These are phyloP conservation scores for Mycteria americana DNA, from an alignment of 2,797 vertebrate species.

Conservation along the genomic window DNA sequence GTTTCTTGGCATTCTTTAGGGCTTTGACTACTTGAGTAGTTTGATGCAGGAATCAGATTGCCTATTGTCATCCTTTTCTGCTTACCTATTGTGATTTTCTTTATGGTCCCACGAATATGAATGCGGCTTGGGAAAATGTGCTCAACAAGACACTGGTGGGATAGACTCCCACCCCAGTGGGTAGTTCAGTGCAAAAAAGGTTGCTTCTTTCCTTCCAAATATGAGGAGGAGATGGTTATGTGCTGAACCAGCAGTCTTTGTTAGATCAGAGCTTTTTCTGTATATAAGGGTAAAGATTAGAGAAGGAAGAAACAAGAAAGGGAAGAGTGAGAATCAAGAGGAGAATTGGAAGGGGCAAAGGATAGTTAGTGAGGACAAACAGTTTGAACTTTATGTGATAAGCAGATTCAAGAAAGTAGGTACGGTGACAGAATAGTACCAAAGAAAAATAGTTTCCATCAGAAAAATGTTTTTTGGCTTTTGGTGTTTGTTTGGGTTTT, in stretches of 20 bases:
- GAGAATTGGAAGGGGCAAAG: neutral
- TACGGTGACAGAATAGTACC: neutral
- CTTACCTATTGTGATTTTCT: neutral
- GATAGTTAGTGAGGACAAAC: neutral
- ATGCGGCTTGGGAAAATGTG: neutral
- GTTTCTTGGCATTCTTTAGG: neutral
- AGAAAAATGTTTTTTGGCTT: neutral
- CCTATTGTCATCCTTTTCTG: neutral
- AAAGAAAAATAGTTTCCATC: neutral
- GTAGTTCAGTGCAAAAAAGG: neutral
- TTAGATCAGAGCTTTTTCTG: neutral
- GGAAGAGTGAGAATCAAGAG: neutral
- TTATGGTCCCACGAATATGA: neutral
- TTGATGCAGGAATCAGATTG: neutral
- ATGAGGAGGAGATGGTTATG: neutral
- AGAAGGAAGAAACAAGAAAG: neutral
- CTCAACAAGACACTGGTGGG: neutral
- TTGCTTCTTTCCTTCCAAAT: neutral
- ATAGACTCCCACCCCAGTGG: neutral
- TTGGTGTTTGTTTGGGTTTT: too few relatives aligned
- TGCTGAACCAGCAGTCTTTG: neutral
- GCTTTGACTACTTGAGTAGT: neutral
- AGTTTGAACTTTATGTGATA: neutral
- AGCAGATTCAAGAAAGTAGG: neutral
- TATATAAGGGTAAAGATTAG: neutral